Evolutionary conservation across 2,797 vertebrate genomes (phyloP).

Genomic region (Ctenosaura bakeri): DNA sequence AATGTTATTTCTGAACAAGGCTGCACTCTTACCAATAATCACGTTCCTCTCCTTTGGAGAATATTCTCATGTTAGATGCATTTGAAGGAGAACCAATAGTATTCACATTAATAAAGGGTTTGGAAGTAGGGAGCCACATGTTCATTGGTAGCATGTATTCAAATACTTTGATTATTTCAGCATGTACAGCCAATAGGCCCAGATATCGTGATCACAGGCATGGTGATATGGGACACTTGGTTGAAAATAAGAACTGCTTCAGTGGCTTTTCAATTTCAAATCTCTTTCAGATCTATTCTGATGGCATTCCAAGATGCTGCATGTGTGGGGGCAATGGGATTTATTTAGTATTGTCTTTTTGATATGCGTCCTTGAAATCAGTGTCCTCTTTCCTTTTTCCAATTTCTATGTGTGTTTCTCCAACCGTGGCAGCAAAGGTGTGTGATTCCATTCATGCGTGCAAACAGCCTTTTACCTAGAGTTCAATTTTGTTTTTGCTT

Average conservation of each 20-base stretch:
- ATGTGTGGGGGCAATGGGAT: slow-evolving; percentile 22
- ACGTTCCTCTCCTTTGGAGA: not conserved
- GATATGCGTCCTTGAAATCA: slow-evolving; percentile 23
- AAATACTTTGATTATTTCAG: not conserved
- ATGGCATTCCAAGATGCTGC: not conserved
- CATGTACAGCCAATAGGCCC: not conserved
- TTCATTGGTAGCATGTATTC: not conserved
- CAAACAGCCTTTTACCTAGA: slow-evolving; percentile 44
- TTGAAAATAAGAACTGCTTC: not conserved
- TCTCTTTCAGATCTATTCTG: not conserved
- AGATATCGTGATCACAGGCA: not conserved
- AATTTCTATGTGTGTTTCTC: slow-evolving; percentile 25
- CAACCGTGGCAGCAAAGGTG: slow-evolving; percentile 27
- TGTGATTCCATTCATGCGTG: slow-evolving; percentile 13
- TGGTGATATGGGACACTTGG: not conserved
- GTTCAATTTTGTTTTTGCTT: slow-evolving; percentile 22
- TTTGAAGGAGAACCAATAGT: not conserved
- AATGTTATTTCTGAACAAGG: not conserved
- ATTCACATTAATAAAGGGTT: not conserved
- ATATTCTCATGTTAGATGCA: not conserved
- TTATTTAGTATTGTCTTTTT: slow-evolving; percentile 37
- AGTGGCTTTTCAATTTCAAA: slow-evolving; percentile 26
- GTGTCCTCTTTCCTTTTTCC: slow-evolving; percentile 30
- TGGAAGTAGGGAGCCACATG: not conserved
- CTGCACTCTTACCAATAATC: too few species aligned